Conservation (phyloP, 2,888 invertebrate species). For the Galeopsomyia nigrocyanea region DNA sequence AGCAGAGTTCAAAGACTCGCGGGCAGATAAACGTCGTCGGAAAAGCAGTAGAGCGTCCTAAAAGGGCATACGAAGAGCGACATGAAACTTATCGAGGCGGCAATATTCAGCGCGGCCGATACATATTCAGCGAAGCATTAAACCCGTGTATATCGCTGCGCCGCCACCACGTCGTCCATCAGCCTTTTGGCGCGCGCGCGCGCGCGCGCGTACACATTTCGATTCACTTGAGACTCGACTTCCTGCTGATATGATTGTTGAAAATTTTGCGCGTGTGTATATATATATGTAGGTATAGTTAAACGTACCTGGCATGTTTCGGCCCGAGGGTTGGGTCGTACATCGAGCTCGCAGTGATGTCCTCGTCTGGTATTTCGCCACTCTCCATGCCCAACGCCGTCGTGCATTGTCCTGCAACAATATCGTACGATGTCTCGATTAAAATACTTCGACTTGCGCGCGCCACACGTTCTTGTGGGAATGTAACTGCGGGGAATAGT, state of each 20-base stretch:
- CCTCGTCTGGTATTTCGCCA: conserved; percentile 67
- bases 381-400: conserved; percentile 65
- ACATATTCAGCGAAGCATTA: conserved; percentile 40
- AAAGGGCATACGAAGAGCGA: neutral
- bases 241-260: conserved; percentile 55
- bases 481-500: no score
- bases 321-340: conserved; percentile 66
- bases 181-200: neutral
- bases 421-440: neutral
- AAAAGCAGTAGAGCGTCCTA: neutral
- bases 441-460: no score
- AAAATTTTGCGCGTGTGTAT: conserved; percentile 26
- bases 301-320: conserved; percentile 64
- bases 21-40: neutral
- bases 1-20: conserved; percentile 27
- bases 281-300: no score
- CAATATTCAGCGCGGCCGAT: conserved; percentile 22
- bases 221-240: conserved; percentile 39
- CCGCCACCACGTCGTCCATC: neutral
- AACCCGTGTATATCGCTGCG: conserved; percentile 18
- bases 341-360: conserved; percentile 67
- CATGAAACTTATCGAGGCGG: conserved; percentile 24
- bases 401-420: conserved; percentile 65
- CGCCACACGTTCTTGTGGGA: no score
- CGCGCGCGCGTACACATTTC: neutral